Evolutionary conservation across 2,888 invertebrate genomes (phyloP), one percentile per base, ranked within the genome.

Genomic region (Acronicta leporina): DNA sequence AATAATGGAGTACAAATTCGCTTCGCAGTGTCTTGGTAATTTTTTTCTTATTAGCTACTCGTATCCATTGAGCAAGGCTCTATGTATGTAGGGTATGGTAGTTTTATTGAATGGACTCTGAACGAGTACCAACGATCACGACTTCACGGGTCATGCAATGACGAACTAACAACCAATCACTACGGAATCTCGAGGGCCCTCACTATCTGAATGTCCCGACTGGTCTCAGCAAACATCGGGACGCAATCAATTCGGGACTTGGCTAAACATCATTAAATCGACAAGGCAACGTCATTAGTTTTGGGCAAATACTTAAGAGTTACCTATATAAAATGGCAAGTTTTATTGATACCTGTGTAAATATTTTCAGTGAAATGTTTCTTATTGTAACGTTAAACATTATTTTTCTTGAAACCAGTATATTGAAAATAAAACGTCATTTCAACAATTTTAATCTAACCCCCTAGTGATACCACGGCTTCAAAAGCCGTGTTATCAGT

Each of bases 241-340:
- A 68, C 61, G 73, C 68, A 81, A 83, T 84, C 83, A 78, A 72
- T 77, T 80, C 56, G 57, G 55, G 61, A 52, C 63, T 68, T 72
- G 67, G 56, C 59, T 71, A 81, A 80, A 81, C 79, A 81, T 69
- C 53, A 76, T 79, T 73, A 65, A 71, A 66, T 61, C 50, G 52
- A 65, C 57, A 66, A 58, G 58, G 64, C 69, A 63, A 63, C 51
- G 49, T 61, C 54, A 66, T 68, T 65, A 46, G 55, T 51, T 62
- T 42, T 33, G 43, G n/a, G 45, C 27, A 68, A 66, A 71, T 71
- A n/a, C n/a, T n/a, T n/a, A 62, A 54, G 30, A 51, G 25, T 61
- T 50, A n/a, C n/a, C n/a, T n/a, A 68, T 52, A 46, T 44, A 46
- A 11, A 38, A 27, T 43, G 27, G 16, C 46, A 50, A 46, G 52